A percentile compares a stretch with the other conserved stretches of the same genome.
Conservation (phyloP, 2,113 vertebrate genomes). For the Smithornis capensis region DNA sequence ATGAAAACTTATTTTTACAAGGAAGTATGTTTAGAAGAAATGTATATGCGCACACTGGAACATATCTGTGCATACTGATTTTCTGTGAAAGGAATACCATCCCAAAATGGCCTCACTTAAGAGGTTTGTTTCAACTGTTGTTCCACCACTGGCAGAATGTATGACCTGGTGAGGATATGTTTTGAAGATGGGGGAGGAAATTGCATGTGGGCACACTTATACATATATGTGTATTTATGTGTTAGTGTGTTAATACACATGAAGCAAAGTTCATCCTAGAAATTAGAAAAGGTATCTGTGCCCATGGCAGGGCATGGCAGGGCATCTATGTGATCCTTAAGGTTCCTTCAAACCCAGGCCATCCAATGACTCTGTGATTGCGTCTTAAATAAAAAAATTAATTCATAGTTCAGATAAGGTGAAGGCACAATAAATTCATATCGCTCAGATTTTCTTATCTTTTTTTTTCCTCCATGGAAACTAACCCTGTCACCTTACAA, state of each 20-base stretch:
- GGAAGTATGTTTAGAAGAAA: not conserved
- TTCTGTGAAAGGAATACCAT: not conserved
- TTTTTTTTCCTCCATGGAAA: not conserved
- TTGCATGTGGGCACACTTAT: accelerated
- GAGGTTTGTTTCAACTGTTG: not conserved
- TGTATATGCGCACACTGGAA: not conserved
- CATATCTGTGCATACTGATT: not conserved
- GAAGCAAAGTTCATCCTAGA: not conserved
- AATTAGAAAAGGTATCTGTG: not conserved
- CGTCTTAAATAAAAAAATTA: not conserved
- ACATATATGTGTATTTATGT: accelerated
- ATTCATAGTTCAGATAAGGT: not conserved
- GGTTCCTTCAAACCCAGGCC: not conserved
- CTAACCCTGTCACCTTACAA: not conserved
- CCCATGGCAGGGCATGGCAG: accelerated
- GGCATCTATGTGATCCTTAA: not conserved
- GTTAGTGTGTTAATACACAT: not conserved
- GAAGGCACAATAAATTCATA: not conserved
- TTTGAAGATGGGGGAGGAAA: not conserved
- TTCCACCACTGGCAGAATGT: not conserved
- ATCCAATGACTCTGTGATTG: not conserved
- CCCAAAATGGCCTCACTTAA: not conserved
- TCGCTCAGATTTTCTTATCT: not conserved
- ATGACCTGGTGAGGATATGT: not conserved
- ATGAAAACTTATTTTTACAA: not conserved